Percentiles rank a stretch among this genome's conserved stretches.
Evolutionary conservation across 2,888 invertebrate species (phyloP).

Genomic region (Cantharis nigra): DNA sequence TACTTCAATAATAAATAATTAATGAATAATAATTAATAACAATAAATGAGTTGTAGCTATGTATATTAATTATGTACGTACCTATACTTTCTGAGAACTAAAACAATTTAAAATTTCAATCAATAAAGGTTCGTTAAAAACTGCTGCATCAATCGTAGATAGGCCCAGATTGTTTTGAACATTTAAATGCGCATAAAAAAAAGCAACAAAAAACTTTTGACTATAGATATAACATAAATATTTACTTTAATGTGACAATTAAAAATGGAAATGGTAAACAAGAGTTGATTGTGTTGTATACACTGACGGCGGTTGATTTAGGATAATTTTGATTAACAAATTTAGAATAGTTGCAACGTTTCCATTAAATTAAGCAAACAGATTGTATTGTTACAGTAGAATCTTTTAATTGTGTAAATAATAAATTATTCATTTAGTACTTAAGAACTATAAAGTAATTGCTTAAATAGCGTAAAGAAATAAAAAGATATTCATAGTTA

Average conservation of each 20-base stretch:
- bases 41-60: too few relatives aligned
- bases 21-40: too few relatives aligned
- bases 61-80: too few relatives aligned
- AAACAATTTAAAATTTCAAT: neutral
- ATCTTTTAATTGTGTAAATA: neutral
- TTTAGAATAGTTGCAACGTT: neutral
- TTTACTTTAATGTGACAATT: neutral
- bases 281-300: conserved; percentile 6
- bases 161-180: neutral
- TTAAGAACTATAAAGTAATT: neutral
- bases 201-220: neutral
- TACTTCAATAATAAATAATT: too few relatives aligned
- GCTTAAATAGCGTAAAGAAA: neutral
- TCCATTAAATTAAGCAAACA: too few relatives aligned
- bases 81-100: too few relatives aligned
- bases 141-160: neutral
- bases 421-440: neutral
- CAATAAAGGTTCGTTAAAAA: neutral
- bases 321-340: conserved; percentile 4
- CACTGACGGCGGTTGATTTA: conserved; percentile 5
- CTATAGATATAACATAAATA: neutral
- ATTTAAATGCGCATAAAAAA: too few relatives aligned
- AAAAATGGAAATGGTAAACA: conserved; percentile 1
- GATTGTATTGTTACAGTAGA: neutral
- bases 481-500: neutral